Base-by-base conservation (phyloP, 2,113 vertebrate species). In the Ptychochromis oligacanthus region DNA sequence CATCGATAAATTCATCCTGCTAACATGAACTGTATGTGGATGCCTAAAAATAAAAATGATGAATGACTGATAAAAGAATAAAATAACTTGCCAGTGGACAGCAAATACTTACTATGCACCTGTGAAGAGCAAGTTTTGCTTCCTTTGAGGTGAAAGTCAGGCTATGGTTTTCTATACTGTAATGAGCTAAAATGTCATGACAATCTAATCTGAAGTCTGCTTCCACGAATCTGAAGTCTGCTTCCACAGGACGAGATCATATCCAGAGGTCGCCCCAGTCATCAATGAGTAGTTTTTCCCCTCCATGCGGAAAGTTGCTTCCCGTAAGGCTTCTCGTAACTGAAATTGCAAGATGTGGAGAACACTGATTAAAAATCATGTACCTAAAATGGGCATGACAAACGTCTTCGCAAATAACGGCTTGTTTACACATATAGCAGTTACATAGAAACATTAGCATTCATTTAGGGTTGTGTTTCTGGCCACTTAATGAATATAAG, bases 191-290 rank as follows among this genome's bases (percentile, higher is more conserved):
- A 7, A 88, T 91, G 72, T 90, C 4, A 4, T 83, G 90, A 64
- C 96, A 81, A 7, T 95, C 81, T 34, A n/a, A n/a, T n/a, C n/a
- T n/a, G 72, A 92, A 24, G 93, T 94, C 93, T 76, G 43, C 90
- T 79, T 86, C 96, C 96, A 97, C 55, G n/a, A 81, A 7, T 95
- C 81, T 34, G 72, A 92, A 24, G 93, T 94, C 93, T 76, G 43
- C 90, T 79, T 86, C 96, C 96, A 97, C 55, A 96, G 87, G 6
- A 96, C 62, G 10, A 97, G 85, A 34, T 97, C 93, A 1, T 97
- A 97, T 38, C 93, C 95, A 52, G 78, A 97, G 83, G 43, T 97
- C 95, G 52, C 96, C 95, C 0, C 79, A 84, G 8, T 92, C 31
- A 85, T 97, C 92, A 83, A 97, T 67, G 90, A 90, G 82, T 96